These are phyloP conservation scores for Acrocephalus arundinaceus DNA, from an alignment of 2,113 vertebrate genomes.

Conservation along the genomic window DNA sequence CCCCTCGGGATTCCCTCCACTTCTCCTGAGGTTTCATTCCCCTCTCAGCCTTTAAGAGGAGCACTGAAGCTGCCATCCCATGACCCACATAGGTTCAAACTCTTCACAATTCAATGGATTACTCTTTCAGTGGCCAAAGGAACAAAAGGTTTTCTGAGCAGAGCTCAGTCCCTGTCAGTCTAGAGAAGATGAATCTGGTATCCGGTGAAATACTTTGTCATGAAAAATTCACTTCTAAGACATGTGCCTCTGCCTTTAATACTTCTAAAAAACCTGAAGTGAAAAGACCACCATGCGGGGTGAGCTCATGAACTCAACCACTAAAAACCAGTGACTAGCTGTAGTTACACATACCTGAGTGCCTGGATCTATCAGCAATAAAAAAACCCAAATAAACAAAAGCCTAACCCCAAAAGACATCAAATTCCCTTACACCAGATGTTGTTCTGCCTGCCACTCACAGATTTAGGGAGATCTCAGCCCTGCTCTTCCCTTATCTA, in stretches of 20 bases:
- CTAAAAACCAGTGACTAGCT: neutral
- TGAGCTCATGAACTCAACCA: neutral
- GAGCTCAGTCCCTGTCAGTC: neutral
- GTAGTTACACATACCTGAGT: neutral
- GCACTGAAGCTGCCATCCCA: neutral
- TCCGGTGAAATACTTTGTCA: neutral
- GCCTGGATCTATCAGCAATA: neutral
- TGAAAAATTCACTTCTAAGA: neutral
- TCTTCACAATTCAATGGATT: neutral
- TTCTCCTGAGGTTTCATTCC: neutral
- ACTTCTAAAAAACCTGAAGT: neutral
- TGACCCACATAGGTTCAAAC: neutral
- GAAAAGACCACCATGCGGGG: neutral
- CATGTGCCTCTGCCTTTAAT: neutral
- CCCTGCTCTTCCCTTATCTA: neutral
- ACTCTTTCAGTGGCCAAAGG: neutral
- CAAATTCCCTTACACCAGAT: neutral
- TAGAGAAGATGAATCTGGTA: neutral
- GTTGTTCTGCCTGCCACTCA: neutral
- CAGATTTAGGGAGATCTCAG: neutral
- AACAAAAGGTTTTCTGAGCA: neutral
- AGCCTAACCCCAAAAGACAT: neutral
- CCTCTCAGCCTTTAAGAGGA: neutral
- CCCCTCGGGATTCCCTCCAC: neutral
- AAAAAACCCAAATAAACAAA: neutral